phyloP scores from a whole-genome alignment of 2,113 vertebrate genomes.

The Laticauda laticaudata region DNA sequence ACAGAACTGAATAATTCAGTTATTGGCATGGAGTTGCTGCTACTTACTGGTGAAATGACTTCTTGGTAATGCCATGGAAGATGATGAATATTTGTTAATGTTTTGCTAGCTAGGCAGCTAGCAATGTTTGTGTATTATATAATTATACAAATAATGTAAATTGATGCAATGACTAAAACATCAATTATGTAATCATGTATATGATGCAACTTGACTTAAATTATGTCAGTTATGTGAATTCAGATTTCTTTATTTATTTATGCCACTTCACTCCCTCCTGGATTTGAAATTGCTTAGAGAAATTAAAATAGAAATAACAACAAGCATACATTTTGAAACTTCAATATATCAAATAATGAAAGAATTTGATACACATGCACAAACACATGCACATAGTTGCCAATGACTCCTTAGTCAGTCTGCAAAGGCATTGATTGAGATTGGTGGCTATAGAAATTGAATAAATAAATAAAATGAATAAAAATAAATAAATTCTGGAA shows the following conservation, averaged over 20 bases:
- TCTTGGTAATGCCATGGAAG: not conserved
- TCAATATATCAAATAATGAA: not conserved
- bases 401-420: not conserved
- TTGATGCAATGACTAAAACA: not conserved
- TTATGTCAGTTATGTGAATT: not conserved
- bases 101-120: not conserved
- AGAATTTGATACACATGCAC: not conserved
- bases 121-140: not conserved
- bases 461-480: not conserved
- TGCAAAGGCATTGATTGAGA: not conserved
- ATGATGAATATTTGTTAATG: not conserved
- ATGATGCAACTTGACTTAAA: not conserved
- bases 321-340: not conserved
- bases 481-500: not conserved
- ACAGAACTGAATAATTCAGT: not conserved
- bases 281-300: not conserved
- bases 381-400: not conserved
- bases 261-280: not conserved
- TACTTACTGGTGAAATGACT: not conserved
- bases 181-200: not conserved
- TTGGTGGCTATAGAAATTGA: not conserved
- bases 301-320: not conserved
- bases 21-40: not conserved
- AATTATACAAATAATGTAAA: not conserved
- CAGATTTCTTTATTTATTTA: not conserved